Conservation (phyloP, 2,113 vertebrate species). For the Mesitornis unicolor region DNA sequence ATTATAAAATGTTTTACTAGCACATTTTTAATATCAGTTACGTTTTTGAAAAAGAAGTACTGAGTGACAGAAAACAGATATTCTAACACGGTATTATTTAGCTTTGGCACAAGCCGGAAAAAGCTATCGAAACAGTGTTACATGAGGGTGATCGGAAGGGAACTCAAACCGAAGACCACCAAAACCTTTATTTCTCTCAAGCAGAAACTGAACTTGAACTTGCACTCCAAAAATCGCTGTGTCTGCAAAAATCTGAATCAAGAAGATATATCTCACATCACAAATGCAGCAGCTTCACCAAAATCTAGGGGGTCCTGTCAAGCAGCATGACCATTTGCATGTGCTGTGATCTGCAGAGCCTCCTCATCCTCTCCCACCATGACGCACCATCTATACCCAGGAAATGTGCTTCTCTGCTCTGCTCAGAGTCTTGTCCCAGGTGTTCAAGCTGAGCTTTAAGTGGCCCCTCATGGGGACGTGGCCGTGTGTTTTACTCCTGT, state of each 20-base stretch:
- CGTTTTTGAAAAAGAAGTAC: background rate
- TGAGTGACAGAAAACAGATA: background rate
- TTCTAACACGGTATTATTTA: background rate
- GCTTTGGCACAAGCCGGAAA: background rate
- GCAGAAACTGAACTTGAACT: background rate
- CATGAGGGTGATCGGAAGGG: background rate
- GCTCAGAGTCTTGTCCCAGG: background rate
- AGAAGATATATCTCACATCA: background rate
- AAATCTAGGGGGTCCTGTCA: background rate
- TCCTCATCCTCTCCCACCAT: background rate
- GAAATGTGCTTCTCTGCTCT: background rate
- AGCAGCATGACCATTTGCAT: background rate
- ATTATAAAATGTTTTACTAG: conserved; percentile 14
- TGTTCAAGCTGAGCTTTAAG: background rate
- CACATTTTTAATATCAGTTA: background rate
- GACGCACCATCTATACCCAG: background rate
- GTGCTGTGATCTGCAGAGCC: background rate
- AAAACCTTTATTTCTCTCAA: background rate
- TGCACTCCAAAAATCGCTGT: background rate
- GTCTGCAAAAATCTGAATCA: background rate
- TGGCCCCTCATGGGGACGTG: background rate
- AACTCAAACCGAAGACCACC: accelerated
- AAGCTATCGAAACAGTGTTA: background rate
- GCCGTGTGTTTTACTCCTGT: background rate
- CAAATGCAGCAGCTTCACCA: background rate